These are phyloP conservation scores for Alloplasta piceator DNA, from an alignment of 2,888 invertebrate species.

Conservation along the genomic window DNA sequence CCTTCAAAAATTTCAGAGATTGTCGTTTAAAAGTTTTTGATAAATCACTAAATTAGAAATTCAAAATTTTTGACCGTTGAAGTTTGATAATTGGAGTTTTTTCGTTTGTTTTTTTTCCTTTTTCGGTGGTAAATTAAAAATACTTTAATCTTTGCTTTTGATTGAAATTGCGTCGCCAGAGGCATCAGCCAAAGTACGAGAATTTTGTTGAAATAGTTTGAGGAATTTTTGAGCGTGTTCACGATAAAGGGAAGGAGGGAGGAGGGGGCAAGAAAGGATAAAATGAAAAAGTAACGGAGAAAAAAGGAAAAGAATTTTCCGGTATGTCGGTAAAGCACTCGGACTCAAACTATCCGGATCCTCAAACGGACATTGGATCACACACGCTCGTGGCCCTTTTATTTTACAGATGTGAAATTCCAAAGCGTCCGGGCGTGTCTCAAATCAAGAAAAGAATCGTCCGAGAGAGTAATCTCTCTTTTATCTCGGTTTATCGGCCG, in stretches of 20 bases:
- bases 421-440: constrained; percentile 26
- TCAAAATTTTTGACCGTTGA: no score
- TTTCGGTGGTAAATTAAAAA: no score
- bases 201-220: constrained; percentile 35
- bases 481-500: constrained; percentile 41
- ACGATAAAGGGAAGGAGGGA: constrained; percentile 19
- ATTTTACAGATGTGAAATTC: constrained; percentile 37
- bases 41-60: no score
- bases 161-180: background rate
- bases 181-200: constrained; percentile 29
- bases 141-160: no score
- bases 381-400: constrained; percentile 38
- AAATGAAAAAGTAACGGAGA: constrained; percentile 26
- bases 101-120: no score
- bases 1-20: no score
- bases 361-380: constrained; percentile 38
- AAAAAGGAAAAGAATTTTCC: constrained; percentile 32
- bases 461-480: constrained; percentile 59
- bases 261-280: constrained; percentile 1
- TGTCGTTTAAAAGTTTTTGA: no score
- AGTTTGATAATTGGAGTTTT: no score
- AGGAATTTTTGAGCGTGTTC: constrained; percentile 32
- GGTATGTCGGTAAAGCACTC: constrained; percentile 21
- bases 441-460: constrained; percentile 56
- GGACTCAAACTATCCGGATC: constrained; percentile 24